These are phyloP conservation scores for Lepidurus apus DNA, from an alignment of 1,140 invertebrate species.

Conservation along the genomic window DNA sequence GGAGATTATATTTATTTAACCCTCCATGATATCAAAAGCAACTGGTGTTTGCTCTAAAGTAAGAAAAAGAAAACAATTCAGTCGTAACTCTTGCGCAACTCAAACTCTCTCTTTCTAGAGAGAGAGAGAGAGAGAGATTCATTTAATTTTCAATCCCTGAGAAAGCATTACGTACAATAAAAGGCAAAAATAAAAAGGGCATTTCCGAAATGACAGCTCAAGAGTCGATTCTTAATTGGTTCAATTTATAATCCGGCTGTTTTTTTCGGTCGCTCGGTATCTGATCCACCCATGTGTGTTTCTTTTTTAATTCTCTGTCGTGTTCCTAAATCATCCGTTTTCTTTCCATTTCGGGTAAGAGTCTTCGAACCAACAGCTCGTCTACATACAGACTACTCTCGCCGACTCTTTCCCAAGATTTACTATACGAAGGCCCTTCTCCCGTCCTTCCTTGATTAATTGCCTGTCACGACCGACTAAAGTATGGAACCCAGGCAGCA, in stretches of 20 bases:
- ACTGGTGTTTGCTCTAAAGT: neutral
- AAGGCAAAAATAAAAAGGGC: too few relatives aligned
- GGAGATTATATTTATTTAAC: neutral
- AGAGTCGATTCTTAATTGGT: too few relatives aligned
- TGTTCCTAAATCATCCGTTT: neutral
- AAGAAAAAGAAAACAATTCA: too few relatives aligned
- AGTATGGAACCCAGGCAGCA: neutral
- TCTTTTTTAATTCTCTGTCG: neutral
- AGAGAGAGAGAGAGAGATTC: too few relatives aligned
- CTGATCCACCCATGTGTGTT: neutral
- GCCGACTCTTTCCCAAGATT: neutral
- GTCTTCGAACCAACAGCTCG: neutral
- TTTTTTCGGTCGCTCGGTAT: neutral
- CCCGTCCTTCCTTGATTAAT: neutral
- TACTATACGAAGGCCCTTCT: neutral
- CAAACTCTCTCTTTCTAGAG: too few relatives aligned
- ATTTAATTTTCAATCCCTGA: too few relatives aligned
- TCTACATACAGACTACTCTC: neutral
- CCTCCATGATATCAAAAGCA: neutral
- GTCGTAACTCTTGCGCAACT: too few relatives aligned
- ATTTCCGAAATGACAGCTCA: too few relatives aligned
- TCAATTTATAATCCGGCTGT: too few relatives aligned
- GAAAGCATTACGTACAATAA: too few relatives aligned
- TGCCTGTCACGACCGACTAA: constrained; percentile 20
- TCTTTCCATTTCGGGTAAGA: neutral